These are phyloP conservation scores for Matsumyia berberina DNA, from an alignment of 2,888 invertebrate species.

Conservation along the genomic window DNA sequence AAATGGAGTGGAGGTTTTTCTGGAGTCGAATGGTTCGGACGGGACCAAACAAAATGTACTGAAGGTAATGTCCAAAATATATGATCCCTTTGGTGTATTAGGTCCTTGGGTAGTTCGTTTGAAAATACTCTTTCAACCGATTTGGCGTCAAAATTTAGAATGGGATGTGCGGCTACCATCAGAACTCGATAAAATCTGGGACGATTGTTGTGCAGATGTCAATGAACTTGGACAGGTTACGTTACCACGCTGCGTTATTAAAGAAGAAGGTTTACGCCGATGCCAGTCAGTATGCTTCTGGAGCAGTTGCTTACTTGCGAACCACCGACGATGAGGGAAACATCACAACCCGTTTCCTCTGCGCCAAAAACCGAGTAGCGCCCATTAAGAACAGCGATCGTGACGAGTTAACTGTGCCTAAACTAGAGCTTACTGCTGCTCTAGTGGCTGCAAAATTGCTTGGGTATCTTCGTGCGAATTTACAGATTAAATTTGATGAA, in stretches of 20 bases:
- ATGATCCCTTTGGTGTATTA: constrained; percentile 47
- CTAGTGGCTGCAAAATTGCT: constrained; percentile 7
- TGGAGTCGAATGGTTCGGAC: background rate
- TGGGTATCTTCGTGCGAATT: constrained; percentile 20
- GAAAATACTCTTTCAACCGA: constrained; percentile 40
- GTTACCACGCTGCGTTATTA: constrained; percentile 10
- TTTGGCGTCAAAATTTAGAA: constrained; percentile 33
- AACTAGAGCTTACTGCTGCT: too few relatives aligned
- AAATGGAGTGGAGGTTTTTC: too few relatives aligned
- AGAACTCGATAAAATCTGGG: constrained; percentile 17
- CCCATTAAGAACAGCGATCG: too few relatives aligned
- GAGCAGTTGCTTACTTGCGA: constrained; percentile 10
- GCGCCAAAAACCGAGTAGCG: too few relatives aligned
- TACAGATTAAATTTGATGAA: constrained; percentile 22
- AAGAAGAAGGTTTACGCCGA: background rate
- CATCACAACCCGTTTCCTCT: too few relatives aligned
- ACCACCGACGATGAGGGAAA: too few relatives aligned
- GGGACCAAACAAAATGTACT: constrained; percentile 27
- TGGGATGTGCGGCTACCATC: constrained; percentile 19
- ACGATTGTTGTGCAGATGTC: constrained; percentile 10
- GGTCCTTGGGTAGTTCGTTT: constrained; percentile 18
- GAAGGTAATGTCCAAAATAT: constrained; percentile 32
- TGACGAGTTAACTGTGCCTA: too few relatives aligned
- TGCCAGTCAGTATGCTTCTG: background rate
- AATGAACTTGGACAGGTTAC: constrained; percentile 6